Evolutionary conservation across 1,140 invertebrate genomes (phyloP).

Genomic region (Drosophila simulans): DNA sequence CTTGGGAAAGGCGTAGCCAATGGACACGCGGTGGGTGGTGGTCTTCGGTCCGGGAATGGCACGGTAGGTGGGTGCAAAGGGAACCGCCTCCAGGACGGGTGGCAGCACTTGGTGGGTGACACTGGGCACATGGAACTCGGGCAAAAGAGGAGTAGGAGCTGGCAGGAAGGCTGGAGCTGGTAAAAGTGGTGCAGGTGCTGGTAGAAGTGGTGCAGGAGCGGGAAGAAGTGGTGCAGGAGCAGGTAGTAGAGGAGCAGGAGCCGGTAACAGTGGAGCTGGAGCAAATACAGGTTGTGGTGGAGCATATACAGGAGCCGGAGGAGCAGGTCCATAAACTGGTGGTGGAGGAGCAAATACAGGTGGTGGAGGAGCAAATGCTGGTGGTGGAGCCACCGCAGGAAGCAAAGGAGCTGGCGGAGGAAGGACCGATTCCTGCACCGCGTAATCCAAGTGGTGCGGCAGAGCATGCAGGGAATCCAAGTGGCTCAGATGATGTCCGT

Average conservation of each 20-base stretch:
- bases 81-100: conserved; percentile 66
- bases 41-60: conserved; percentile 74
- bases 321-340: conserved; percentile 25
- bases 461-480: conserved; percentile 31
- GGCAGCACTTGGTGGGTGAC: conserved; percentile 60
- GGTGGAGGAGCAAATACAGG: conserved; percentile 33
- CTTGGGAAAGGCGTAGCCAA: conserved; percentile 75
- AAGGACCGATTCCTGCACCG: conserved; percentile 18
- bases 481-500: conserved; percentile 27
- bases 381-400: conserved; percentile 40
- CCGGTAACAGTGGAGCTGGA: conserved; percentile 32
- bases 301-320: conserved; percentile 15
- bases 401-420: conserved; percentile 39
- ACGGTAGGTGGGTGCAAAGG: conserved; percentile 67
- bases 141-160: conserved; percentile 37
- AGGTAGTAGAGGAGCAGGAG: conserved; percentile 15
- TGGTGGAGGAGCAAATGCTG: conserved; percentile 35
- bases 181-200: conserved; percentile 20
- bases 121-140: conserved; percentile 41
- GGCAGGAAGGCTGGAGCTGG: conserved; percentile 14
- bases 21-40: conserved; percentile 73
- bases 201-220: conserved; percentile 30
- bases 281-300: conserved; percentile 34
- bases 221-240: conserved; percentile 42
- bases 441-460: conserved; percentile 60